These are phyloP conservation scores for Nematostella vectensis DNA, from an alignment of 92 coral and sea anemone genomes.

Conservation along the genomic window DNA sequence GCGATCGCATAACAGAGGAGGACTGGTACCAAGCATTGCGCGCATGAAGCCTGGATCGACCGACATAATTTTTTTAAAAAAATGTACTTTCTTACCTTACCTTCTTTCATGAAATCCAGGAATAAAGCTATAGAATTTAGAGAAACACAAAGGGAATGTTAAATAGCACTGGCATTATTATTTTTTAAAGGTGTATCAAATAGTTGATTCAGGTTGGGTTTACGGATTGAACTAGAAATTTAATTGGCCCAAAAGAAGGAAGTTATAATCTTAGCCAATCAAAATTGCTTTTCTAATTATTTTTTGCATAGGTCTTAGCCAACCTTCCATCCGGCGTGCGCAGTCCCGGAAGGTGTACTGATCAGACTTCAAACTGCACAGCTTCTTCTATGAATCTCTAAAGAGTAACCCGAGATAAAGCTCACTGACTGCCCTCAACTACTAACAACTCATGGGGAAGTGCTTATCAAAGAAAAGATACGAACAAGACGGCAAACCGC, in stretches of 20 bases:
- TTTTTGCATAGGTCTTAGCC: not conserved
- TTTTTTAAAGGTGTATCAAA: no score
- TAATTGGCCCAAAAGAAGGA: not conserved
- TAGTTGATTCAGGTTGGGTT: no score
- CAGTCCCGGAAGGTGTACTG: constrained; percentile 62
- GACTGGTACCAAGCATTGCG: not conserved
- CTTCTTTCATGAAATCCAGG: no score
- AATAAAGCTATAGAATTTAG: no score
- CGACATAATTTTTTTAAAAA: no score
- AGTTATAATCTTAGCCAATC: constrained; percentile 5
- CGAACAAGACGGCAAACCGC: not conserved
- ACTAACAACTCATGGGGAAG: constrained; percentile 58
- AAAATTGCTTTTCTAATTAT: not conserved
- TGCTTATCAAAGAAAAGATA: constrained; percentile 58
- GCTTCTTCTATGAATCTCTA: not conserved
- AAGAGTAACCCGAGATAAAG: not conserved
- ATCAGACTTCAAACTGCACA: constrained; percentile 6
- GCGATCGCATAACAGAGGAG: not conserved
- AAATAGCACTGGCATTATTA: no score
- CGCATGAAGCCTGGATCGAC: no score
- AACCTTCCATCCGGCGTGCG: constrained; percentile 30
- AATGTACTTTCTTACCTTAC: no score
- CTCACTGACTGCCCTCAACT: not conserved
- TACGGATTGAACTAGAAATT: no score
- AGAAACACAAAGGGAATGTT: no score